Evolutionary conservation across 2,797 vertebrate genomes (phyloP).

Genomic region (Acanthurus lineatus): DNA sequence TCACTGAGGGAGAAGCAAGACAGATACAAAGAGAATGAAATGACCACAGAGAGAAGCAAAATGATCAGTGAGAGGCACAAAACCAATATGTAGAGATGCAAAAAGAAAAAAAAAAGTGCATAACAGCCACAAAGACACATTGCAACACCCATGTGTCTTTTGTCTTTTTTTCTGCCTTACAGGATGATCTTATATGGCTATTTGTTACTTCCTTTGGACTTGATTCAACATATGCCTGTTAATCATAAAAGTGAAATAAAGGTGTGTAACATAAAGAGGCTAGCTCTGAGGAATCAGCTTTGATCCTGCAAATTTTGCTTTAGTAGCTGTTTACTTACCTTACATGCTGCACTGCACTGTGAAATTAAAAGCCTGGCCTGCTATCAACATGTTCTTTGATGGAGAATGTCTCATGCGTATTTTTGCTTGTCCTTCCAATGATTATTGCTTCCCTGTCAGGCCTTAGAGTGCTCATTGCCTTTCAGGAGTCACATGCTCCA

Average conservation of each 20-base stretch:
- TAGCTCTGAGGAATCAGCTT: background rate
- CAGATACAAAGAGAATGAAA: background rate
- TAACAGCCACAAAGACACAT: background rate
- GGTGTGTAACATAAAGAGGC: background rate
- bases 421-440: constrained; percentile 70
- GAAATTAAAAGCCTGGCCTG: constrained; percentile 48
- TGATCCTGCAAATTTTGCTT: constrained; percentile 19
- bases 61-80: background rate
- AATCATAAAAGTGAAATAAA: constrained; percentile 1
- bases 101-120: background rate
- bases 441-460: constrained; percentile 65
- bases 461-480: constrained; percentile 53
- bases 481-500: constrained; percentile 49
- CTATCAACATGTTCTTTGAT: constrained; percentile 50
- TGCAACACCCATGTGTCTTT: background rate
- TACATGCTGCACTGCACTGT: background rate
- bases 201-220: constrained; percentile 15
- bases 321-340: constrained; percentile 40
- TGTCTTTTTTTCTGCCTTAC: background rate
- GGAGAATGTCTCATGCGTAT: constrained; percentile 73
- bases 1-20: background rate
- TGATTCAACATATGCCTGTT: background rate
- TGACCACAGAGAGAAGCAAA: background rate
- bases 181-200: background rate
- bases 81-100: background rate